Base-by-base conservation (phyloP, 2,113 vertebrate genomes). In the Tonatia bakeri region DNA sequence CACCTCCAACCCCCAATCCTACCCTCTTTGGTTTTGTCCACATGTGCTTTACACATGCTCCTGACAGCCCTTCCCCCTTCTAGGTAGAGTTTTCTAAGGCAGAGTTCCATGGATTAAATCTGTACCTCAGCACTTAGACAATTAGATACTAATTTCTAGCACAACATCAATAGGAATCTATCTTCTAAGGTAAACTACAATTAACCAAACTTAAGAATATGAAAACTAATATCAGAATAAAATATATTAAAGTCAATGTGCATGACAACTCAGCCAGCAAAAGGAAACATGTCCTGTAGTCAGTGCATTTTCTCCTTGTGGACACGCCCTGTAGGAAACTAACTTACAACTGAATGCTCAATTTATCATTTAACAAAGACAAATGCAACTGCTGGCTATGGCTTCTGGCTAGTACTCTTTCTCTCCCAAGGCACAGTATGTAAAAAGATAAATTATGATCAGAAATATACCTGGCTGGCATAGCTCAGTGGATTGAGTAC, bases 361-460 rank as follows among this genome's bases (percentile, higher is more conserved):
- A 59, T 90, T 83, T 72, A 56, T 87, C 61, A 79, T 47, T 95
- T 95, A 80, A 91, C 28, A 76, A 59, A 77, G 70, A 40, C 52
- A 79, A 94, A 69, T 80, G 17, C 28, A 79, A 61, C 43, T 61
- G 36, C 56, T 31, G 16, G 76, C 24, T 61, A 8, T 38, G n/a
- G 40, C 75, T 47, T 79, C 40, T 70, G 64, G 14, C 76, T 69
- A 40, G 26, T 33, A 43, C 45, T 24, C 52, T 50, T 0, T 86
- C 3, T 94, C 59, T 77, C n/a, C n/a, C 12, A 65, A 79, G 16
- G 17, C 47, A 70, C n/a, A 7, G 33, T 69, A 84, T 4, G 9
- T 70, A 65, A 64, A 87, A 84, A 93, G 31, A 75, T 83, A 59
- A 61, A 61, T 33, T 65, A 54, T 14, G 52, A 87, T 54, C 33